A percentile compares a stretch with the other conserved stretches of the same genome.
Conservation (phyloP, 1,140 invertebrate genomes). For the Zaprionus capensis region DNA sequence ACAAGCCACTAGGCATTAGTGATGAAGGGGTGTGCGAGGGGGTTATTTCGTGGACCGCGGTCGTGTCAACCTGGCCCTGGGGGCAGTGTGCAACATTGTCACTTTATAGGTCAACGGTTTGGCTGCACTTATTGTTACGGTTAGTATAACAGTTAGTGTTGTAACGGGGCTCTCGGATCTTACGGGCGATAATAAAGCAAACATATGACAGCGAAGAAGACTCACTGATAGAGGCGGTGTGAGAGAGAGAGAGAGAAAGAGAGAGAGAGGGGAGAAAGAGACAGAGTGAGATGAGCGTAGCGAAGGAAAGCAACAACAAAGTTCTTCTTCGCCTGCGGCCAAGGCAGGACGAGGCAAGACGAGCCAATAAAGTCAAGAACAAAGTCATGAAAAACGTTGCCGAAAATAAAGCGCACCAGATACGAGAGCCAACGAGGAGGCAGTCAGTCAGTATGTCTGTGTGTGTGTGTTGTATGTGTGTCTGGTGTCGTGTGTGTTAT, state of each 20-base stretch:
- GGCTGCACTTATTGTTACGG: constrained; percentile 74
- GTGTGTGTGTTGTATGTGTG: constrained; percentile 3
- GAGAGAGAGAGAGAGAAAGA: background rate
- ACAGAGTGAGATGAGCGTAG: background rate
- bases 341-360: constrained; percentile 35
- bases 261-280: no score
- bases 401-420: constrained; percentile 55
- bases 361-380: constrained; percentile 77
- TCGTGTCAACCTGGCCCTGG: constrained; percentile 24
- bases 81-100: constrained; percentile 67
- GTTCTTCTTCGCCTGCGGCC: constrained; percentile 58
- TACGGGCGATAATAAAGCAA: constrained; percentile 73
- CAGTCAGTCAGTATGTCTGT: background rate
- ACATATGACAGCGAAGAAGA: constrained; percentile 65
- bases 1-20: no score
- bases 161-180: constrained; percentile 45
- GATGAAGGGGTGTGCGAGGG: background rate
- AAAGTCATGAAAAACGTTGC: constrained; percentile 80
- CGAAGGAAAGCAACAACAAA: constrained; percentile 26
- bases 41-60: constrained; percentile 13
- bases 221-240: background rate
- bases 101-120: constrained; percentile 76
- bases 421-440: constrained; percentile 20
- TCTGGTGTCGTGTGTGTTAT: constrained; percentile 61
- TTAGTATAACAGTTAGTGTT: constrained; percentile 55